Percentiles rank a stretch among this genome's conserved stretches.
phyloP scores from a whole-genome alignment of 2,888 invertebrate species.

The Papilio gigon region DNA sequence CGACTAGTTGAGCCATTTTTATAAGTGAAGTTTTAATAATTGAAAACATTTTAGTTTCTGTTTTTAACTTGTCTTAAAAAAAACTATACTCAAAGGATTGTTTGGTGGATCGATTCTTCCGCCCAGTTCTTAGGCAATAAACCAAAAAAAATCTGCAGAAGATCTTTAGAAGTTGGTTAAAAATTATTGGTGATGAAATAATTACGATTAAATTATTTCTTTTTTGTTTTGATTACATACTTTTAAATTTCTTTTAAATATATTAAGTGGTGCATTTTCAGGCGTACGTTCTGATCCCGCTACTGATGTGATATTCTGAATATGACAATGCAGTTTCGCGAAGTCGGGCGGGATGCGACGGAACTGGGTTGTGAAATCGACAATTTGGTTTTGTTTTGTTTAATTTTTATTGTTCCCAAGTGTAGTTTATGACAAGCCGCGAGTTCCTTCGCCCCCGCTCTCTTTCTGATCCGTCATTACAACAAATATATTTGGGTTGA shows the following conservation, averaged over 20 bases:
- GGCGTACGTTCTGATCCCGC: slow-evolving; percentile 49
- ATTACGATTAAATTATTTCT: too few relatives aligned
- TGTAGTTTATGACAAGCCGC: slow-evolving; percentile 30
- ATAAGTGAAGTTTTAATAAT: too few relatives aligned
- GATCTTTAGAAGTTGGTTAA: too few relatives aligned
- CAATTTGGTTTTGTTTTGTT: slow-evolving; percentile 52
- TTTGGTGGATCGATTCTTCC: too few relatives aligned
- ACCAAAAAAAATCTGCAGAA: too few relatives aligned
- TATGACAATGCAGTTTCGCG: slow-evolving; percentile 72
- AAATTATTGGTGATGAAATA: too few relatives aligned
- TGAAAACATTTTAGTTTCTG: too few relatives aligned
- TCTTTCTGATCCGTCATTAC: background rate
- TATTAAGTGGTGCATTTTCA: slow-evolving; percentile 30
- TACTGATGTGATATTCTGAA: slow-evolving; percentile 60
- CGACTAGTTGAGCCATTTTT: too few relatives aligned
- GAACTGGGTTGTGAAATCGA: slow-evolving; percentile 64
- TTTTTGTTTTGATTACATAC: background rate
- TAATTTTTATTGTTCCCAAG: slow-evolving; percentile 49
- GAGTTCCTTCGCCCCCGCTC: slow-evolving; percentile 34
- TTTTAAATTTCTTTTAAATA: background rate
- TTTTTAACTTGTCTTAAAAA: too few relatives aligned
- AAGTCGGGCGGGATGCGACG: slow-evolving; percentile 58
- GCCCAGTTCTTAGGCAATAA: too few relatives aligned
- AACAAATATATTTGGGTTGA: slow-evolving; percentile 32
- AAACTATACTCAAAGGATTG: too few relatives aligned